Conservation (phyloP, 2,888 invertebrate genomes). For the Leucophenga montana region DNA sequence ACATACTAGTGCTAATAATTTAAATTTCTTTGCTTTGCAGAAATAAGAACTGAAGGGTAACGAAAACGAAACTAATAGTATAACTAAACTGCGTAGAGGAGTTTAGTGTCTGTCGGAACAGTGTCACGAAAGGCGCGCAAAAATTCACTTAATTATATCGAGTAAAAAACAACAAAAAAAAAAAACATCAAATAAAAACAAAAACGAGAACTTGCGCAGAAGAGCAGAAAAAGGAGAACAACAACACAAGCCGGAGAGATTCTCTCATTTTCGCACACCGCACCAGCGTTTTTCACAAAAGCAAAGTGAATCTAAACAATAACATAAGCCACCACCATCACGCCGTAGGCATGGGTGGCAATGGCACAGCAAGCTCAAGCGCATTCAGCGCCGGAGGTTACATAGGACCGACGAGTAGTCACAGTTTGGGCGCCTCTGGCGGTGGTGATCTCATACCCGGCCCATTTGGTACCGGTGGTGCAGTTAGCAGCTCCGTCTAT, state of each 20-base stretch:
- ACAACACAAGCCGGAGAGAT: neutral
- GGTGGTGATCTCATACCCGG: constrained; percentile 66
- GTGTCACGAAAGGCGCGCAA: constrained; percentile 26
- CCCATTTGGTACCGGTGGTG: constrained; percentile 55
- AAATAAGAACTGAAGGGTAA: neutral
- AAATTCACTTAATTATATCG: constrained; percentile 12
- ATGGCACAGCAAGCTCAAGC: constrained; percentile 59
- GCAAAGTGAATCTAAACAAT: constrained; percentile 48
- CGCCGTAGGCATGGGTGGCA: constrained; percentile 61
- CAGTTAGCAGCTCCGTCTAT: constrained; percentile 50
- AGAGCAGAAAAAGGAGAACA: neutral
- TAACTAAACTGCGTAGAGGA: neutral
- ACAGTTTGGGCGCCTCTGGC: constrained; percentile 51
- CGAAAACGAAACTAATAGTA: neutral
- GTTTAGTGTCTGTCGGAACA: constrained; percentile 5
- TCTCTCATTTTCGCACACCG: too few species aligned
- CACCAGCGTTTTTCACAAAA: neutral
- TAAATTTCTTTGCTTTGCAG: neutral
- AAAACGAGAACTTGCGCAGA: constrained; percentile 2
- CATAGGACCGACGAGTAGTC: constrained; percentile 66
- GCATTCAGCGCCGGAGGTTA: constrained; percentile 67
- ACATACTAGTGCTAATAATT: neutral
- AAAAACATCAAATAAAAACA: neutral
- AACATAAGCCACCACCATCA: constrained; percentile 41
- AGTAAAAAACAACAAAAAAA: constrained; percentile 2